Evolutionary conservation across 1,140 invertebrate species (phyloP).

Genomic region (Archegozetes longisetosus): DNA sequence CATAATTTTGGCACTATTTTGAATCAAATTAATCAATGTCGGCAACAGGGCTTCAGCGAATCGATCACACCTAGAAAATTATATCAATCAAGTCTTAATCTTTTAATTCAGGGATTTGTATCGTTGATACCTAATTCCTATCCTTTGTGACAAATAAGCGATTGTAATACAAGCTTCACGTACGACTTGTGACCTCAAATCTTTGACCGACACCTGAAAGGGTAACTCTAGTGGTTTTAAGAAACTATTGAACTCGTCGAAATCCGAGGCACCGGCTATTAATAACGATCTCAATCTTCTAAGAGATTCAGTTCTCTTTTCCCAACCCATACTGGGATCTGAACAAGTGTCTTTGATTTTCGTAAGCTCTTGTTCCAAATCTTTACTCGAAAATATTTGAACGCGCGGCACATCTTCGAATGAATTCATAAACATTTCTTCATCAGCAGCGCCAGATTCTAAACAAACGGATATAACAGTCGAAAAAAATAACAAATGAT

Average conservation of each 20-base stretch:
- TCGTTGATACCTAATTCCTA: slow-evolving; percentile 9
- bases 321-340: slow-evolving; percentile 68
- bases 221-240: slow-evolving; percentile 62
- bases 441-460: slow-evolving; percentile 42
- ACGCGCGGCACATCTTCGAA: slow-evolving; percentile 69
- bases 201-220: slow-evolving; percentile 67
- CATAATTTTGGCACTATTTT: slow-evolving; percentile 91
- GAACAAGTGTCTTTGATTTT: slow-evolving; percentile 54
- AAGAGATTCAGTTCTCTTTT: slow-evolving; percentile 69
- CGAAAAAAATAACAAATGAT: too few species aligned
- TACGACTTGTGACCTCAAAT: slow-evolving; percentile 73
- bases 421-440: slow-evolving; percentile 64
- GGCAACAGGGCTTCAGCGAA: slow-evolving; percentile 65
- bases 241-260: slow-evolving; percentile 60
- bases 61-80: slow-evolving; percentile 49
- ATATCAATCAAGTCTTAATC: neutral
- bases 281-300: slow-evolving; percentile 63
- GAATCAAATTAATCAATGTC: slow-evolving; percentile 72
- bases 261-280: slow-evolving; percentile 55
- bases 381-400: slow-evolving; percentile 61
- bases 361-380: slow-evolving; percentile 65
- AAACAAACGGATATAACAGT: too few species aligned
- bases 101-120: neutral
- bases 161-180: slow-evolving; percentile 87
- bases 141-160: slow-evolving; percentile 32